Conservation (phyloP, 2,888 invertebrate genomes). For the Pachydiplax longipennis region DNA sequence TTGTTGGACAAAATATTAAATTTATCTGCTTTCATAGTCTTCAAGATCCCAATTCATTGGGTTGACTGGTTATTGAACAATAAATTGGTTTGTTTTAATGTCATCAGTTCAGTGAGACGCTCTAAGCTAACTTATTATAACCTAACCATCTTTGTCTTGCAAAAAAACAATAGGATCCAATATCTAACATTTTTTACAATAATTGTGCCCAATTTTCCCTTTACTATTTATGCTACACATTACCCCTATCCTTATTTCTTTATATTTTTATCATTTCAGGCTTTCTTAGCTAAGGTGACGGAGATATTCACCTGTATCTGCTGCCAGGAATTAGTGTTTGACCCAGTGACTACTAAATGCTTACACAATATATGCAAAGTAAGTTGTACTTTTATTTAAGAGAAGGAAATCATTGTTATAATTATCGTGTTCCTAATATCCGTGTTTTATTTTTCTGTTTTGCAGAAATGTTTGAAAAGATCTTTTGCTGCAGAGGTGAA, state of each 20-base stretch:
- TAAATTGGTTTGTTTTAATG: too few species aligned
- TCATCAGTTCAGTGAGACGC: too few species aligned
- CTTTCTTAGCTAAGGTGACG: conserved; percentile 70
- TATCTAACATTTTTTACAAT: background rate
- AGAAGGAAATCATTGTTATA: background rate
- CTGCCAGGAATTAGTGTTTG: conserved; percentile 75
- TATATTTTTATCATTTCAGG: conserved; percentile 55
- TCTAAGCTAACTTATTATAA: too few species aligned
- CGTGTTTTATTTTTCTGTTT: conserved; percentile 52
- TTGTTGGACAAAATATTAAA: too few species aligned
- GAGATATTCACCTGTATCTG: conserved; percentile 79
- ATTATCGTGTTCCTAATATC: background rate
- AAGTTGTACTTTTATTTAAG: conserved; percentile 52
- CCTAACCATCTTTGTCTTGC: background rate
- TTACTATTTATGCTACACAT: background rate
- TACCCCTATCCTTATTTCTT: background rate
- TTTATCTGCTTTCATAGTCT: too few species aligned
- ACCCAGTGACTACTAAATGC: conserved; percentile 77
- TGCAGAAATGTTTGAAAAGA: conserved; percentile 69
- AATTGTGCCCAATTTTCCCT: background rate
- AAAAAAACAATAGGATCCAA: background rate
- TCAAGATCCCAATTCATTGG: too few species aligned
- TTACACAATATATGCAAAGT: conserved; percentile 79
- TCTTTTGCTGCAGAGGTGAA: conserved; percentile 71
- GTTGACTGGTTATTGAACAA: too few species aligned